A percentile compares a stretch with the other conserved stretches of the same genome.
These are phyloP conservation scores for Thecophora atra DNA, from an alignment of 2,888 invertebrate genomes.

Conservation along the genomic window DNA sequence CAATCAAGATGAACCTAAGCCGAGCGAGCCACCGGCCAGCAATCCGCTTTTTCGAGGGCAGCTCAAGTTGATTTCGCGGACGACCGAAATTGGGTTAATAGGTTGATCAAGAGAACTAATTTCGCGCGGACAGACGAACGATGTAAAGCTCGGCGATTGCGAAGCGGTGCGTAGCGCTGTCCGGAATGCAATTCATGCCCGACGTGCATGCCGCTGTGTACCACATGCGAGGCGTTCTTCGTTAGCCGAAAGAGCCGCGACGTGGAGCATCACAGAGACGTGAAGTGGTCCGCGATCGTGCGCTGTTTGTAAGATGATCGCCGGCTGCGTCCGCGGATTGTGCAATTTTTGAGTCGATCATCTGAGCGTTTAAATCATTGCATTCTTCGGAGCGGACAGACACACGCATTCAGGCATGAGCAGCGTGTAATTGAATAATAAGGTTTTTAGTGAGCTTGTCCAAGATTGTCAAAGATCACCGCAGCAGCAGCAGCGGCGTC, in stretches of 20 bases:
- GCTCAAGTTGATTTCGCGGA: slow-evolving; percentile 30
- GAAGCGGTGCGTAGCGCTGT: slow-evolving; percentile 17
- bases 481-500: background rate
- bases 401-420: slow-evolving; percentile 3
- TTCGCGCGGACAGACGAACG: slow-evolving; percentile 2
- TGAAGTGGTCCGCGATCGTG: slow-evolving; percentile 20
- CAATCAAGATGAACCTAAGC: background rate
- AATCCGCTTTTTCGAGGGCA: slow-evolving; percentile 19
- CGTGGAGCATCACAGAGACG: slow-evolving; percentile 8
- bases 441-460: slow-evolving; percentile 20
- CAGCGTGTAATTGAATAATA: slow-evolving; percentile 36
- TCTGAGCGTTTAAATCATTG: slow-evolving; percentile 14
- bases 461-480: slow-evolving; percentile 11
- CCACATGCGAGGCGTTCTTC: background rate
- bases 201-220: slow-evolving; percentile 7
- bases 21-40: background rate
- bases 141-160: background rate
- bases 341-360: slow-evolving; percentile 22
- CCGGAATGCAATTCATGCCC: slow-evolving; percentile 26
- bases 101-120: slow-evolving; percentile 28
- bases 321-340: slow-evolving; percentile 1
- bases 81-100: slow-evolving; percentile 31
- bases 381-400: slow-evolving; percentile 13
- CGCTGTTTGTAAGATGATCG: slow-evolving; percentile 15
- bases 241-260: background rate